A percentile compares a stretch with the other conserved stretches of the same genome.
phyloP scores from a whole-genome alignment of 2,797 vertebrate genomes.

The Eulemur coronatus region DNA sequence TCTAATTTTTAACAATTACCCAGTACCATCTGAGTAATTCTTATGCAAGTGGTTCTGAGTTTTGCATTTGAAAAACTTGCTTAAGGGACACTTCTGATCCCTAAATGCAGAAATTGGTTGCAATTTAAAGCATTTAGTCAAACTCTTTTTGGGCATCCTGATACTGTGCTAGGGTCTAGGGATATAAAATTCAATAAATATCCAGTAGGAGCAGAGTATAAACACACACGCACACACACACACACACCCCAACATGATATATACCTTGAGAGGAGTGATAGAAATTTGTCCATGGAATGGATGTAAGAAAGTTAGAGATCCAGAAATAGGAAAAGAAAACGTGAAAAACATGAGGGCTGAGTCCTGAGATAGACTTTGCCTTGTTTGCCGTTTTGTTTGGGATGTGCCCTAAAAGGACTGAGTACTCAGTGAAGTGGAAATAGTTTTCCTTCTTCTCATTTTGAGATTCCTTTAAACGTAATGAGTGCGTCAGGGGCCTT shows the following conservation, averaged over 20 bases:
- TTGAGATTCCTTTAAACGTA: neutral
- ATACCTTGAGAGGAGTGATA: neutral
- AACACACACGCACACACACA: neutral
- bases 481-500: neutral
- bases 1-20: neutral
- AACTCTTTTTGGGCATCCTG: neutral
- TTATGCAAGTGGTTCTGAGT: neutral
- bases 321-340: neutral
- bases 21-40: neutral
- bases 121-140: neutral
- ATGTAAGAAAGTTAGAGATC: neutral
- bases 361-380: neutral
- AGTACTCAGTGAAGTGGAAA: neutral
- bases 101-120: neutral
- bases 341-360: neutral
- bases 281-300: neutral
- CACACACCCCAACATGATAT: accelerated
- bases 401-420: neutral
- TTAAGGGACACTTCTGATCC: neutral
- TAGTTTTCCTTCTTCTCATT: neutral
- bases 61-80: neutral
- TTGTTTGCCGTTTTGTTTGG: neutral
- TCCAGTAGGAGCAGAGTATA: neutral
- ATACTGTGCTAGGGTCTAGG: neutral
- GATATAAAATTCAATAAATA: neutral